phyloP scores from a whole-genome alignment of 2,113 vertebrate genomes.

The Peromyscus polionotus region DNA sequence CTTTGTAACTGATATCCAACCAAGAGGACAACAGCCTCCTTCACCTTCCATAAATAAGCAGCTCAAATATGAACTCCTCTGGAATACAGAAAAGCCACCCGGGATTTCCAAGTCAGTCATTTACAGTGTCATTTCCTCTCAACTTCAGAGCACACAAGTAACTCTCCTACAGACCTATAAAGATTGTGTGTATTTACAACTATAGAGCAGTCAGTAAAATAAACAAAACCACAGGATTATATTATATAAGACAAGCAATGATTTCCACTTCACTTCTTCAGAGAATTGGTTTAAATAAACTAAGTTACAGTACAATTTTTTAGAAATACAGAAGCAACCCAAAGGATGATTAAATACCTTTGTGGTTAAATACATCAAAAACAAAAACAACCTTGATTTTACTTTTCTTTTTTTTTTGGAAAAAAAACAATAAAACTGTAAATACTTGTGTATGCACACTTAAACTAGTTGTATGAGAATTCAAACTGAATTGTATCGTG shows the following conservation, averaged over 20 bases:
- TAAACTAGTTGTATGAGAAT: no score
- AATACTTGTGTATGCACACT: not conserved
- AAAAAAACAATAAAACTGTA: not conserved
- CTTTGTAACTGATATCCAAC: not conserved
- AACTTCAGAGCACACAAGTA: not conserved
- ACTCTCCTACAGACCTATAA: not conserved
- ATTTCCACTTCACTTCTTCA: not conserved
- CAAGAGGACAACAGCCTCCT: slow-evolving; percentile 59
- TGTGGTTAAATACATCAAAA: not conserved
- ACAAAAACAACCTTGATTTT: not conserved
- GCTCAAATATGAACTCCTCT: slow-evolving; percentile 45
- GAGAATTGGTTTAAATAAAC: not conserved
- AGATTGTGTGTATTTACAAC: not conserved
- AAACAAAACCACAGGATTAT: not conserved
- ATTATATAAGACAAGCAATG: not conserved
- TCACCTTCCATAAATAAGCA: slow-evolving; percentile 73
- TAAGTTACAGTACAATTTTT: not conserved
- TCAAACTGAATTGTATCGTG: not conserved
- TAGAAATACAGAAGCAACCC: not conserved
- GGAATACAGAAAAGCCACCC: slow-evolving; percentile 46
- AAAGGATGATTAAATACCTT: not conserved
- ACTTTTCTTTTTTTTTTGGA: not conserved
- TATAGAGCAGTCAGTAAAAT: not conserved
- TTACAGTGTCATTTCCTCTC: not conserved
- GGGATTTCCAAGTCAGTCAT: not conserved